Base-by-base conservation (phyloP, 2,888 invertebrate genomes). In the Schizotus pectinicornis region DNA sequence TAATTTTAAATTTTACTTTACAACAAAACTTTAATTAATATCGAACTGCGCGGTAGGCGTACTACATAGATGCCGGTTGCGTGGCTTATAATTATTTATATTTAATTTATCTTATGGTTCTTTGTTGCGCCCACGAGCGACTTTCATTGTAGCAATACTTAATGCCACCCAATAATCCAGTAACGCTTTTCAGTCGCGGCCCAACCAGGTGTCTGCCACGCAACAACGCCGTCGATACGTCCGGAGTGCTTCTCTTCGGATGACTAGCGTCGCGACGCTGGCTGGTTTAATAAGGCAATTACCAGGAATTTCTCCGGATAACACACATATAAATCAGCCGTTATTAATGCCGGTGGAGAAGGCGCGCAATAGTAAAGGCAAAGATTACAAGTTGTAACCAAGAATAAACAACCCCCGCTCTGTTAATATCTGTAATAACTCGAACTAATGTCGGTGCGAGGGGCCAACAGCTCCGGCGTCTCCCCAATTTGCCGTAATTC, bases 241-340 rank as follows among this genome's bases (percentile, higher is more conserved):
- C 37, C 5, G 2, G 22, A 5, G 5, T 3, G 5, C 5, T 3
- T 22, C 5, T 5, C 22, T 22, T 22, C 22, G 22, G 22, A 22
- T 22, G 22, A 22, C 3, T 11, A 38, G 49, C 30, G 32, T 36
- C 13, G 8, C 39, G 38, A 13, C 39, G 14, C 52, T 56, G 39
- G 54, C 63, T 67, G 67, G 67, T 74, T 74, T 73, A 71, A 73
- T 72, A 70, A 73, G 70, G 70, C 69, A 70, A 72, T 74, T 73
- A 72, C 67, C 64, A 61, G 67, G 60, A 67, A 68, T 71, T 67
- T 70, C 71, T 65, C 65, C 59, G 68, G 68, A 71, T 72, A 69
- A 74, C 69, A 69, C 68, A 66, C 64, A 63, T 69, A 71, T 72
- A 74, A 73, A 74, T 74, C 74, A 71, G 69, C 62, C 67, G 70